These are phyloP conservation scores for Caenorhabditis latens DNA, from an alignment of 1,140 invertebrate genomes.

Conservation along the genomic window DNA sequence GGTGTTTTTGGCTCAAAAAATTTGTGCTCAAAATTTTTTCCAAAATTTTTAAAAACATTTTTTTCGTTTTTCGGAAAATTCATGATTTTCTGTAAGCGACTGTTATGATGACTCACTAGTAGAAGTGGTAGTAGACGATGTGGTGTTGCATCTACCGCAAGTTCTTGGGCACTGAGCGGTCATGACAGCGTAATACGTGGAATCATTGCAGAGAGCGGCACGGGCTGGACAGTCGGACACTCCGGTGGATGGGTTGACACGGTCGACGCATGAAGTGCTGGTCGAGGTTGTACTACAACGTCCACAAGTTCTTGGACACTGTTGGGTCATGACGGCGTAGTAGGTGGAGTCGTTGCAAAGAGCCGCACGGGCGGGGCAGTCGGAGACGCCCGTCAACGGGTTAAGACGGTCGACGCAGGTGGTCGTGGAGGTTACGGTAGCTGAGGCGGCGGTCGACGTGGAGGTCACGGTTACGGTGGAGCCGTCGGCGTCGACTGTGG, in stretches of 20 bases:
- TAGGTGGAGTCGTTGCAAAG: slow-evolving; percentile 62
- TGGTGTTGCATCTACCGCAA: slow-evolving; percentile 53
- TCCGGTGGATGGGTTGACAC: slow-evolving; percentile 54
- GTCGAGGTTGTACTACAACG: slow-evolving; percentile 23
- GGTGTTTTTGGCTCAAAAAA: too few species aligned
- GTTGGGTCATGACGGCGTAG: slow-evolving; percentile 62
- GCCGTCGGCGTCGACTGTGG: not conserved
- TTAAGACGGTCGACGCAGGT: slow-evolving; percentile 58
- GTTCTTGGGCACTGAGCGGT: slow-evolving; percentile 63
- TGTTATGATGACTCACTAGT: not conserved
- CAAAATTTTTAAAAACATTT: too few species aligned
- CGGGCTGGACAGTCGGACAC: slow-evolving; percentile 55
- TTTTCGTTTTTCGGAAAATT: too few species aligned
- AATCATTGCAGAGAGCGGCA: slow-evolving; percentile 46
- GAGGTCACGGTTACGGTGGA: slow-evolving; percentile 14
- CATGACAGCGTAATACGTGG: slow-evolving; percentile 61
- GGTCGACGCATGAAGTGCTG: slow-evolving; percentile 46
- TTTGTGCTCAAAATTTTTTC: too few species aligned
- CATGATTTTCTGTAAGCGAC: too few species aligned
- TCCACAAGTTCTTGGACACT: slow-evolving; percentile 61
- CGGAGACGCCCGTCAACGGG: slow-evolving; percentile 58
- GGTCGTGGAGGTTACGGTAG: not conserved
- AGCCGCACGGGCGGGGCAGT: slow-evolving; percentile 51
- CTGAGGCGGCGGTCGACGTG: not conserved
- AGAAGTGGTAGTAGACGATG: slow-evolving; percentile 5